Percentiles rank a stretch among this genome's conserved stretches.
Conservation (phyloP, 2,888 invertebrate genomes). For the Drosophila ustulata region DNA sequence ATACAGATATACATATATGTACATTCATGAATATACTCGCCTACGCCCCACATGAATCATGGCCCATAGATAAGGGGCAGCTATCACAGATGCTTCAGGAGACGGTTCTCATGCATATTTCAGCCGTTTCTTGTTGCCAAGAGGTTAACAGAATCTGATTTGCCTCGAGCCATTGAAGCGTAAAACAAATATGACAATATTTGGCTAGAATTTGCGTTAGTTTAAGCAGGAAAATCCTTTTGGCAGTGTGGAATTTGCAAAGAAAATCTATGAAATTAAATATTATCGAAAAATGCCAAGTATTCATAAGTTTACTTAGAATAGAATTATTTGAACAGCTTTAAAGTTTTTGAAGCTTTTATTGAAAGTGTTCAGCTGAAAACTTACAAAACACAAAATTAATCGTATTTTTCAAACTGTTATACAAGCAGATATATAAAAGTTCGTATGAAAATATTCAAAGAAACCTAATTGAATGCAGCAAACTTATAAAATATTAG, state of each 20-base stretch:
- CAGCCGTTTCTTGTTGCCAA: background rate
- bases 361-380: too few relatives aligned
- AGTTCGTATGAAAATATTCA: background rate
- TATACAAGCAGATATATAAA: background rate
- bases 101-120: background rate
- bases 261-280: background rate
- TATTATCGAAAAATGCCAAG: too few relatives aligned
- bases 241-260: background rate
- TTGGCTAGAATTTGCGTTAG: background rate
- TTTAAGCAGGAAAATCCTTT: background rate
- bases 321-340: too few relatives aligned
- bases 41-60: slow-evolving; percentile 21
- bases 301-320: background rate
- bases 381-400: too few relatives aligned
- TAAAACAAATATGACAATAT: background rate
- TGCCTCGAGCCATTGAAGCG: slow-evolving; percentile 4
- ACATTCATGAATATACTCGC: slow-evolving; percentile 11
- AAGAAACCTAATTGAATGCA: background rate
- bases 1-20: slow-evolving; percentile 15
- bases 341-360: too few relatives aligned
- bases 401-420: background rate
- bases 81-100: slow-evolving; percentile 7
- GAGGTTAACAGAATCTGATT: slow-evolving; percentile 13
- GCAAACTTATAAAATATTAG: too few relatives aligned
- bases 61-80: slow-evolving; percentile 36